Percentiles rank a stretch among this genome's conserved stretches.
These are phyloP conservation scores for Saccopteryx leptura DNA, from an alignment of 2,113 vertebrate genomes.

Conservation along the genomic window DNA sequence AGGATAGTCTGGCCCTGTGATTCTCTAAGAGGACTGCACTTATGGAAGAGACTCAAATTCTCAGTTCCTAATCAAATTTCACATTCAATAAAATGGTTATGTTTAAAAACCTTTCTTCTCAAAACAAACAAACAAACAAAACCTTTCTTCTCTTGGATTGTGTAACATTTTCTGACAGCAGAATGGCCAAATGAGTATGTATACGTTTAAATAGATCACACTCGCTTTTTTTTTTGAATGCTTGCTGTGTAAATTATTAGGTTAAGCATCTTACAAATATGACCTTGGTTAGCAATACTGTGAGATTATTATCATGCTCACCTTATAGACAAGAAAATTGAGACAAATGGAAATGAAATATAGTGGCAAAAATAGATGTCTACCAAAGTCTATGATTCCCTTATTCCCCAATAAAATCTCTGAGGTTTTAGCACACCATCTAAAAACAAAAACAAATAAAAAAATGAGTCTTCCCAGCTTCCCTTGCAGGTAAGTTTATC, in stretches of 20 bases:
- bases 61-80: not conserved
- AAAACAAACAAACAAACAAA: too few species aligned
- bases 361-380: not conserved
- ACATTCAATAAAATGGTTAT: conserved; percentile 22
- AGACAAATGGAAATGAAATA: not conserved
- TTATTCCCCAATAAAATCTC: not conserved
- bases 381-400: not conserved
- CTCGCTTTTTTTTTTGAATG: not conserved
- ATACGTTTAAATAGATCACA: not conserved
- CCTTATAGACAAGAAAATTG: not conserved
- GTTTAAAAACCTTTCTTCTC: not conserved
- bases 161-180: not conserved
- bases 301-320: not conserved
- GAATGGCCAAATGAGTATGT: not conserved
- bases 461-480: not conserved
- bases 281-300: not conserved
- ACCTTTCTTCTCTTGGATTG: not conserved
- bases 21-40: not conserved
- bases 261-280: not conserved
- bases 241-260: not conserved
- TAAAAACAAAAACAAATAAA: not conserved
- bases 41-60: conserved; percentile 20
- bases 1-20: not conserved
- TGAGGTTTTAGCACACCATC: not conserved
- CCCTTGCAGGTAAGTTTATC: not conserved